Base-by-base conservation (phyloP, 2,797 vertebrate species). In the Channa striata region DNA sequence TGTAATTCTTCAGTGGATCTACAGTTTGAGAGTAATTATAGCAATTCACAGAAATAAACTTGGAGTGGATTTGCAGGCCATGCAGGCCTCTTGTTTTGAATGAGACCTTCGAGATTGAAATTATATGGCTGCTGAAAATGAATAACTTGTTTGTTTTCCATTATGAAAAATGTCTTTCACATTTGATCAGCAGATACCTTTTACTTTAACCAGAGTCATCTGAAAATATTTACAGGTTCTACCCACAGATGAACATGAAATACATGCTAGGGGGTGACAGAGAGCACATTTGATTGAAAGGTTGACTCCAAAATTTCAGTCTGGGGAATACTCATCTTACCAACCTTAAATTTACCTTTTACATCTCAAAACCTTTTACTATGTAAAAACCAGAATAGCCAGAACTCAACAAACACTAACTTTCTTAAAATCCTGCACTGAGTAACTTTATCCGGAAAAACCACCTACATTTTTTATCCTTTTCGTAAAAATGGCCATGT, bases 41-140 rank as follows among this genome's bases (percentile, higher is more conserved):
- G 48, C 6, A 59, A 70, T 68, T 75, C 14, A 33, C n/a, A 23
- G 53, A 34, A 71, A 71, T 49, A 65, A 19, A 80, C 33, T 34
- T 50, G 13, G 30, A 30, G 42, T 54, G 52, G 42, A 70, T 70
- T 77, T 57, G 57, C 13, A 56, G 47, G 59, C 16, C 33, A 36
- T 19, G 42, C 36, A 58, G 19, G 14, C 53, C 70, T 71, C 50
- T 52, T 48, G 21, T 47, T 63, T 37, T 68, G 37, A 57, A 44
- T 51, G 19, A 65, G 34, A 0, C 2, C 11, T 59, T 58, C 8
- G 14, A 53, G 39, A 46, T 25, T 12, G 2, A 63, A 70, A 64
- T 69, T 33, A 40, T 23, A n/a, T 48, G 11, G 21, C 30, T n/a
- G n/a, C 43, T 10, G 13, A 33, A 42, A 48, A 52, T 47, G 37